Base-by-base conservation (phyloP, 2,797 vertebrate species). In the Neomorphus geoffroyi region DNA sequence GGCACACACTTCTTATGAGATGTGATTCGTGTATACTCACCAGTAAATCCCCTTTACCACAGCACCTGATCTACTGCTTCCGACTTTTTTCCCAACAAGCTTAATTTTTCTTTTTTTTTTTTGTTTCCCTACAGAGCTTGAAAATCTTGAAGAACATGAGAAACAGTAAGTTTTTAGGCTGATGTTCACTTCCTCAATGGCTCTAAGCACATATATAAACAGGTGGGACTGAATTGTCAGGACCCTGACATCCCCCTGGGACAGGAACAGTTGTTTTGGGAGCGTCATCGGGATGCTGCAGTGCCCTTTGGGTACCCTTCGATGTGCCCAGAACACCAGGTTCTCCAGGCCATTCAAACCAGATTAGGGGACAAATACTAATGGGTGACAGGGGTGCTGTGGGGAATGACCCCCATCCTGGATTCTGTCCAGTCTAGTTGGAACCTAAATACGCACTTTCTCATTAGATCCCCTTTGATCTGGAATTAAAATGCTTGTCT, bases 121-220 rank as follows among this genome's bases (percentile, higher is more conserved):
- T 90, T 21, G 11, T 43, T 41, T 18, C 11, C 95, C 88, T 86
- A 30, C 94, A 98, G 98, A 98, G 98, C 94, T 90, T 98, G 95
- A 98, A 98, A 96, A 97, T 98, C 94, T 7, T 98, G 86, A 96
- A 96, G 96, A 98, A 97, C 16, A 41, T 98, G 96, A 98, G 64
- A 95, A 98, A 98, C 70, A 96, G 98, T 98, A 98, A 98, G 98
- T 98, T 46, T 93, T 37, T 27, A 75, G 69, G 21, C 19, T n/a
- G 50, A 39, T 4, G 32, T 53, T 33, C 77, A 61, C 32, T n/a
- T 78, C 79, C 43, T 18, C 24, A 39, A 39, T 6, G 22, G 7
- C 43, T 92, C 93, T 81, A 28, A 65, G 27, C 75, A 66, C 15
- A 10, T 51, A 43, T 28, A 43, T 57, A 56, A 53, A 58, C 35